Conservation (phyloP, 2,113 vertebrate species). For the human region GRCh38 chr13:45156001-45156500, state of each 20-base stretch:
- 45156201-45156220: not conserved
- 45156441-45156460: not conserved
- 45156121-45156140: not conserved
- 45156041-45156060: not conserved
- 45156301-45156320: not conserved
- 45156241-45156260: not conserved
- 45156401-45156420: not conserved
- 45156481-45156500: not conserved
- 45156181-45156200: not conserved
- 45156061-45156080: not conserved
- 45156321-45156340: not conserved
- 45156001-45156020: not conserved
- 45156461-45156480: not conserved
- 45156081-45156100: not conserved
- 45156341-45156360: not conserved
- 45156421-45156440: not conserved
- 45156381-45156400: not conserved
- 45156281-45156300: not conserved
- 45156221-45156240: not conserved
- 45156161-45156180: not conserved
- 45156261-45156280: not conserved
- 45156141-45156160: not conserved
- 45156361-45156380: not conserved
- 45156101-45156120: slow-evolving; percentile 19
- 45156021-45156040: not conserved